Evolutionary conservation across 2,888 invertebrate species (phyloP).

Genomic region (Ypsolopha sequella): DNA sequence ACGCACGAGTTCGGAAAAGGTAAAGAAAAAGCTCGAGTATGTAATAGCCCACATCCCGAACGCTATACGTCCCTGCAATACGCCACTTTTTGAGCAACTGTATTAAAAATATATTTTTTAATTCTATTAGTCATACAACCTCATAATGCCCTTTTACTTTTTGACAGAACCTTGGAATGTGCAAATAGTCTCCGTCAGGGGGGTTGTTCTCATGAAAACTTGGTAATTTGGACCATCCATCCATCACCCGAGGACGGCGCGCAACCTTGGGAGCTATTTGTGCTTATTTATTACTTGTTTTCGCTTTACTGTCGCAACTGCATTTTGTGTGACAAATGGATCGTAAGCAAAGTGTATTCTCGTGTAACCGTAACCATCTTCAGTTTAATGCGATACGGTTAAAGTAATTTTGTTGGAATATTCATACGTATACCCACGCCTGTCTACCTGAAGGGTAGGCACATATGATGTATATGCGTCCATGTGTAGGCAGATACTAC

Average conservation of each 20-base stretch:
- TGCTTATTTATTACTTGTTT: neutral
- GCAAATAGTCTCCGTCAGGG: neutral
- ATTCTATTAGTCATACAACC: no score
- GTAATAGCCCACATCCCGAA: no score
- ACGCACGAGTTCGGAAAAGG: no score
- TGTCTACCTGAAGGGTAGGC: no score
- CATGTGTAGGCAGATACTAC: no score
- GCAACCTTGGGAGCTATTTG: neutral
- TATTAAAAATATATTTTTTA: no score
- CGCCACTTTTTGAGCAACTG: no score
- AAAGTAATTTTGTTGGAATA: neutral
- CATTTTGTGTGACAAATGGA: neutral
- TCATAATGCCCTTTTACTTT: no score
- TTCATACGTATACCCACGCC: no score
- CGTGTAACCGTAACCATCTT: neutral
- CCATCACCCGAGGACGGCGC: neutral
- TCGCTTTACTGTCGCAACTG: neutral
- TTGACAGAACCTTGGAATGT: neutral
- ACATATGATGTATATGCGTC: no score
- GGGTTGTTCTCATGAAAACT: conserved; percentile 1
- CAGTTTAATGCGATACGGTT: neutral
- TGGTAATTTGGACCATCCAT: neutral
- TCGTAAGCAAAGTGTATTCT: neutral
- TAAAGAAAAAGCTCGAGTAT: no score
- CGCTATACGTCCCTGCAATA: no score